These are phyloP conservation scores for Paragorgia papillata DNA, from an alignment of 92 coral and sea anemone genomes.

Conservation along the genomic window DNA sequence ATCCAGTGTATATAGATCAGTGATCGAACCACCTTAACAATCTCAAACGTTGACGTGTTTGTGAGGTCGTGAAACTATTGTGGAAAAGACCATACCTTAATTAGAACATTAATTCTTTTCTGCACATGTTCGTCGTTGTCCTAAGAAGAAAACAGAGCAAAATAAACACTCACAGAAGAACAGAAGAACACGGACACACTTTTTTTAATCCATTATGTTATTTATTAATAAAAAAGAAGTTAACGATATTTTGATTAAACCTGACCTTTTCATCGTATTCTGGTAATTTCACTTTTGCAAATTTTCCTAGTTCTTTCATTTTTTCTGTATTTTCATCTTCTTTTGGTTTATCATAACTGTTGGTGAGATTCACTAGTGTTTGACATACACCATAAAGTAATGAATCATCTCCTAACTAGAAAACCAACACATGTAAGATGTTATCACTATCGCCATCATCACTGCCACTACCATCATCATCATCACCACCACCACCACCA, in stretches of 20 bases:
- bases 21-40: neutral
- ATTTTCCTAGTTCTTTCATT: conserved; percentile 93
- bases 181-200: neutral
- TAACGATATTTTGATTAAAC: neutral
- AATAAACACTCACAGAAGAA: neutral
- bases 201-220: too few relatives aligned
- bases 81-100: conserved; percentile 59
- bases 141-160: conserved; percentile 33
- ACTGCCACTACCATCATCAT: too few relatives aligned
- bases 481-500: too few relatives aligned
- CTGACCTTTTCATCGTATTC: conserved; percentile 77
- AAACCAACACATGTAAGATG: neutral
- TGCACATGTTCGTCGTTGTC: conserved; percentile 87
- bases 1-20: too few relatives aligned
- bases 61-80: neutral
- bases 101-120: conserved; percentile 72
- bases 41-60: neutral
- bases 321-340: conserved; percentile 88
- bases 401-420: conserved; percentile 75
- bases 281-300: conserved; percentile 73
- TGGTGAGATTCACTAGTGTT: conserved; percentile 89
- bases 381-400: conserved; percentile 96
- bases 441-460: neutral
- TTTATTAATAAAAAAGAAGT: neutral
- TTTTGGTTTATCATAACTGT: conserved; percentile 93